Evolutionary conservation across 2,113 vertebrate genomes (phyloP).

Genomic region (Sinocyclocheilus rhinocerous): DNA sequence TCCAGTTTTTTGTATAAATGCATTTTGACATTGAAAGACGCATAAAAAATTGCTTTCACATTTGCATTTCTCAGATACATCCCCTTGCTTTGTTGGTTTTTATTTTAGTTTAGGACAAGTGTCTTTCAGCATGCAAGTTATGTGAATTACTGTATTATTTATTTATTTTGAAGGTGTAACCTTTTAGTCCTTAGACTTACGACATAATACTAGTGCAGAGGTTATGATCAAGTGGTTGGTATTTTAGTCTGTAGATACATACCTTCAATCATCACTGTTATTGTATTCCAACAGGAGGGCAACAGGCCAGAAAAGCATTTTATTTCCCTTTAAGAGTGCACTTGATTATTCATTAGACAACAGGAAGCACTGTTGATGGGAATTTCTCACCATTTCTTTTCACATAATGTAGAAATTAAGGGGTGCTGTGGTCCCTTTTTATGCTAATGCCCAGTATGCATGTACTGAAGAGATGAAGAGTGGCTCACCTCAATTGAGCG

Average conservation of each 20-base stretch:
- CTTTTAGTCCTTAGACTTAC: not conserved
- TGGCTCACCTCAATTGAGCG: slow-evolving; percentile 10
- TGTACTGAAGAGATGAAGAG: slow-evolving; percentile 7
- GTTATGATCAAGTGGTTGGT: not conserved
- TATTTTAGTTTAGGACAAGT: not conserved
- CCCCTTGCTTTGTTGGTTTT: not conserved
- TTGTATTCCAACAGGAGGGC: not conserved
- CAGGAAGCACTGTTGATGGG: too few species aligned
- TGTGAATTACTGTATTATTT: not conserved
- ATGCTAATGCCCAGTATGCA: slow-evolving; percentile 5
- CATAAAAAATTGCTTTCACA: too few species aligned
- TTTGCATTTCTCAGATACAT: not conserved
- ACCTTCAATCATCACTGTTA: not conserved
- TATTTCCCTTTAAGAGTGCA: too few species aligned
- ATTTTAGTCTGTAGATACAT: not conserved
- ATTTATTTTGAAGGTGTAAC: too few species aligned
- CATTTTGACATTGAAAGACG: too few species aligned
- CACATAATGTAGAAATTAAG: slow-evolving; percentile 8
- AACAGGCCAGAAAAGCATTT: not conserved
- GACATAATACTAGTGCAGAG: not conserved
- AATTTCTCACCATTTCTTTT: too few species aligned
- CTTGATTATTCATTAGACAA: too few species aligned
- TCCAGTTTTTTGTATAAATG: not conserved
- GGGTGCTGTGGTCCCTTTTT: not conserved
- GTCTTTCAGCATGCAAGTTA: not conserved